Conservation (phyloP, 2,113 vertebrate species). For the Eurystomus gularis region DNA sequence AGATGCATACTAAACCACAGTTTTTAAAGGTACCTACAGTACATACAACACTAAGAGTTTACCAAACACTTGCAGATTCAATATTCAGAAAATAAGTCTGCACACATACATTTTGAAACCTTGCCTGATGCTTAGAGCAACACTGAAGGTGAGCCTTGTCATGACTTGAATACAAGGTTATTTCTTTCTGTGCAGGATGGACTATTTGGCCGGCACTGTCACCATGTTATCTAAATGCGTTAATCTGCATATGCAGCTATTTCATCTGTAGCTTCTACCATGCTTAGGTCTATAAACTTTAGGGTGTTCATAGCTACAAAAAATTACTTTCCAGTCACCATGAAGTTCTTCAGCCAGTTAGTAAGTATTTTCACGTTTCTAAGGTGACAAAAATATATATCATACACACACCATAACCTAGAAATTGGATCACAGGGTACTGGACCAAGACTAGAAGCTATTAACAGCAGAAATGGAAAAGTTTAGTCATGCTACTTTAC, state of each 20-base stretch:
- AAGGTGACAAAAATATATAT: constrained; percentile 45
- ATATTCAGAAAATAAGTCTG: not conserved
- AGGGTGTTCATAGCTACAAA: not conserved
- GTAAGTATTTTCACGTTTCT: not conserved
- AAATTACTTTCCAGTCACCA: not conserved
- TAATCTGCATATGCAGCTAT: constrained; percentile 15
- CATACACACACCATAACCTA: constrained; percentile 17
- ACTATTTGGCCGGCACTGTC: not conserved
- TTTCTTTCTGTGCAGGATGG: not conserved
- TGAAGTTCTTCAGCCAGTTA: constrained; percentile 2
- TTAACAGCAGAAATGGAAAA: constrained; percentile 39
- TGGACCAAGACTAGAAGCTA: constrained; percentile 37
- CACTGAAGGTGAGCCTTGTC: not conserved
- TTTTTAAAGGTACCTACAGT: not conserved
- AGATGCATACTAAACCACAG: not conserved
- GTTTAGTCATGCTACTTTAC: not conserved
- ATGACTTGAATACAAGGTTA: not conserved
- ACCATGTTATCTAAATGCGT: not conserved
- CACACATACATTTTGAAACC: not conserved
- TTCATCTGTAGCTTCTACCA: not conserved
- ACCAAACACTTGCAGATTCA: not conserved
- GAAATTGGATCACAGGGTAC: constrained; percentile 25
- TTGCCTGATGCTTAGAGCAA: not conserved
- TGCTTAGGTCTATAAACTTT: constrained; percentile 6
- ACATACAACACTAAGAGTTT: not conserved